Evolutionary conservation across 2,797 vertebrate genomes (phyloP).

Genomic region (Cuniculus paca): DNA sequence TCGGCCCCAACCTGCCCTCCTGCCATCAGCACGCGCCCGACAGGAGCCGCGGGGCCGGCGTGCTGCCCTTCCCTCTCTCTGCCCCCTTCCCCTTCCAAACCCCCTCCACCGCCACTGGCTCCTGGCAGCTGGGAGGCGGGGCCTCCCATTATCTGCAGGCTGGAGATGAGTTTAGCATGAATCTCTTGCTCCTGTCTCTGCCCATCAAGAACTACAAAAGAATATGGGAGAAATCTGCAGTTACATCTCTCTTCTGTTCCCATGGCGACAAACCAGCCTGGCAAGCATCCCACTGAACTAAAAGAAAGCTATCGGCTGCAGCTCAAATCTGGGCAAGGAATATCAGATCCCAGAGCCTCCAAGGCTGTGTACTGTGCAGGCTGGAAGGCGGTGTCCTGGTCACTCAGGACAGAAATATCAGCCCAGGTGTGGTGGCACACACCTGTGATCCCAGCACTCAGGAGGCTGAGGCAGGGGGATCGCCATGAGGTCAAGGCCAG

Average conservation of each 20-base stretch:
- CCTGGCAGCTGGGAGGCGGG: neutral
- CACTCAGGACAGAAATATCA: neutral
- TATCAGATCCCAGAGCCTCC: neutral
- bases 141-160: neutral
- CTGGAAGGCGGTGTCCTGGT: neutral
- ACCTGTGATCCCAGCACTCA: neutral
- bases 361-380: neutral
- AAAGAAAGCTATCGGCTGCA: neutral
- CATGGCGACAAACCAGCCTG: neutral
- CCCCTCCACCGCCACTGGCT: too few species aligned
- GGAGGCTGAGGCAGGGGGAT: neutral
- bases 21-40: too few species aligned
- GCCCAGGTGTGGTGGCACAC: neutral
- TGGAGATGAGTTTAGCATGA: too few species aligned
- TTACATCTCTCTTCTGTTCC: neutral
- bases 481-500: neutral
- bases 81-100: neutral
- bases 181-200: neutral
- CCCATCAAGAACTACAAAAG: neutral
- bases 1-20: too few species aligned
- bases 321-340: neutral
- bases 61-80: neutral
- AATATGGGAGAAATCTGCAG: neutral
- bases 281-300: neutral
- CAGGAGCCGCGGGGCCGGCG: too few species aligned